Evolutionary conservation across 2,113 vertebrate species (phyloP).

Genomic region (Mola mola): DNA sequence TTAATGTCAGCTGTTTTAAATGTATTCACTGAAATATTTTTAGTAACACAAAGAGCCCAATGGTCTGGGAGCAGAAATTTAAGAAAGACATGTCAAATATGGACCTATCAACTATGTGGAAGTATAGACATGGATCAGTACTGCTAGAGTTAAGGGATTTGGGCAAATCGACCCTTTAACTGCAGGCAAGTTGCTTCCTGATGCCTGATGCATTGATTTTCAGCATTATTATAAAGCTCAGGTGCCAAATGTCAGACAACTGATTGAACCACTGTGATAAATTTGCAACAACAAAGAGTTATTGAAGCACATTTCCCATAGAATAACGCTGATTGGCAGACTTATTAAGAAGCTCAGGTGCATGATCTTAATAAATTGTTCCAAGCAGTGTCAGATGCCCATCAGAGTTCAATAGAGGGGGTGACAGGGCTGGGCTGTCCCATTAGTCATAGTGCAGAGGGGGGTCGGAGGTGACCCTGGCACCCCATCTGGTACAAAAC

Average conservation of each 20-base stretch:
- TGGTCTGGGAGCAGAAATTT: too few relatives aligned
- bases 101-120: too few relatives aligned
- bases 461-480: conserved; percentile 82
- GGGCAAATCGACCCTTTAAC: conserved; percentile 41
- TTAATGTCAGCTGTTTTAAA: too few relatives aligned
- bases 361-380: conserved; percentile 62
- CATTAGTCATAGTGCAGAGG: conserved; percentile 71
- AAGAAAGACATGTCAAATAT: too few relatives aligned
- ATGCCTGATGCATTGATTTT: conserved; percentile 36
- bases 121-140: not conserved
- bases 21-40: too few relatives aligned
- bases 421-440: conserved; percentile 60
- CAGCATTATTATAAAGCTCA: conserved; percentile 49
- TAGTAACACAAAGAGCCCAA: too few relatives aligned
- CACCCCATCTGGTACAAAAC: conserved; percentile 81
- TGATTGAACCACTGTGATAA: conserved; percentile 41
- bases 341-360: conserved; percentile 75
- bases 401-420: conserved; percentile 74
- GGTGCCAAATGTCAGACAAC: not conserved
- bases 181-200: conserved; percentile 37
- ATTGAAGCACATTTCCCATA: conserved; percentile 14
- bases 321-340: conserved; percentile 71
- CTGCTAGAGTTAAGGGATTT: conserved; percentile 5
- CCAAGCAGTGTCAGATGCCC: conserved; percentile 71
- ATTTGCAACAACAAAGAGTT: conserved; percentile 54